phyloP scores from a whole-genome alignment of 2,797 vertebrate genomes.

The Oreortyx pictus region DNA sequence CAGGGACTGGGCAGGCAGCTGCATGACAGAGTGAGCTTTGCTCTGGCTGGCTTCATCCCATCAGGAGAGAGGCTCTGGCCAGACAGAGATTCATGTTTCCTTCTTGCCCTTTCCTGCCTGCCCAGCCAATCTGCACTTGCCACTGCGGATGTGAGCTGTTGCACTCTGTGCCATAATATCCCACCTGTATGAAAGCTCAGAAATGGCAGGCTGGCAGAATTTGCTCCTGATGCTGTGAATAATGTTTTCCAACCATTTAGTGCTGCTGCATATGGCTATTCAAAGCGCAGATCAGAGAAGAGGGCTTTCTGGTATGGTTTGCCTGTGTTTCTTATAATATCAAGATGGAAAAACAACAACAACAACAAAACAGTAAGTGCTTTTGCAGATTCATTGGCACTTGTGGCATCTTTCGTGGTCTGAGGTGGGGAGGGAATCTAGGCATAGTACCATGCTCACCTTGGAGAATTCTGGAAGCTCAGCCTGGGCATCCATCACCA shows the following conservation, averaged over 20 bases:
- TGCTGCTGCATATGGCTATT: background rate
- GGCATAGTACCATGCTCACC: rapidly evolving
- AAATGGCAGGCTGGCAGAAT: background rate
- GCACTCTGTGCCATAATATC: background rate
- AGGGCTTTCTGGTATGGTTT: background rate
- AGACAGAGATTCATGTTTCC: background rate
- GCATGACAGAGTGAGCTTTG: rapidly evolving
- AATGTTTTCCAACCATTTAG: background rate
- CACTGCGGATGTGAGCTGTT: rapidly evolving
- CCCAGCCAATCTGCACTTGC: background rate
- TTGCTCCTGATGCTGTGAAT: background rate
- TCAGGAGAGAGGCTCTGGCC: background rate
- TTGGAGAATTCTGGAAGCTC: background rate
- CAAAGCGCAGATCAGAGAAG: background rate
- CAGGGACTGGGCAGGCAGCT: background rate
- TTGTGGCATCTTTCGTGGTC: background rate
- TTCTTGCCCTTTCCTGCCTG: background rate
- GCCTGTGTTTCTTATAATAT: background rate
- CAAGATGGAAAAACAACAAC: background rate
- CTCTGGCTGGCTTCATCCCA: background rate
- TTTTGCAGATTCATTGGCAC: background rate
- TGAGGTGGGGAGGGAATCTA: background rate
- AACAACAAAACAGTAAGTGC: no score
- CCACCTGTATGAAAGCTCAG: rapidly evolving
- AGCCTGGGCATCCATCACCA: background rate